Evolutionary conservation across 2,888 invertebrate species (phyloP).

Genomic region (Caradrina kadenii): DNA sequence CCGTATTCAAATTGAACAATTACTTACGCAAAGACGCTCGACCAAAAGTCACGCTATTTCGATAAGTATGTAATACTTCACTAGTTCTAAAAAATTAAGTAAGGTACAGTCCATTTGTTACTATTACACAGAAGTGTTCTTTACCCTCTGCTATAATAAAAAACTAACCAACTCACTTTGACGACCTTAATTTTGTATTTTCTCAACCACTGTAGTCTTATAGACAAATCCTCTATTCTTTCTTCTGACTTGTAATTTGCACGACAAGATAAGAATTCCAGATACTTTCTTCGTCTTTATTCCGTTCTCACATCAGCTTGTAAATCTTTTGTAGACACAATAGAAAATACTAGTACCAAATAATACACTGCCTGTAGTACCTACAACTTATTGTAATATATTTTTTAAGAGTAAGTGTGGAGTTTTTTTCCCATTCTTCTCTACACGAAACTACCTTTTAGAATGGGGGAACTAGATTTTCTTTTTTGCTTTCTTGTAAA

Average conservation of each 20-base stretch:
- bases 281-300: constrained; percentile 46
- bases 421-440: too few species aligned
- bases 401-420: too few species aligned
- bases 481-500: too few species aligned
- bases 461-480: too few species aligned
- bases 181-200: constrained; percentile 9
- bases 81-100: not conserved
- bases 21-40: not conserved
- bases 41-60: constrained; percentile 8
- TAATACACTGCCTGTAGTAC: not conserved
- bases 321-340: constrained; percentile 44
- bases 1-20: not conserved
- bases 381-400: too few species aligned
- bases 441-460: too few species aligned
- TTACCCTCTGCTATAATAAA: not conserved
- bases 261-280: constrained; percentile 33
- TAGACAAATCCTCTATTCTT: constrained; percentile 18
- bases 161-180: not conserved
- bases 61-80: not conserved
- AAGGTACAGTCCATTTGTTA: constrained; percentile 8
- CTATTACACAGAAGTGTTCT: not conserved
- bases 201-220: constrained; percentile 14
- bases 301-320: constrained; percentile 32
- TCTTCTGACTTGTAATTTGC: constrained; percentile 41
- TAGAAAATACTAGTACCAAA: constrained; percentile 33